Evolutionary conservation across 2,888 invertebrate species (phyloP), one percentile per base, ranked within the genome.

Genomic region (Plusia festucae): DNA sequence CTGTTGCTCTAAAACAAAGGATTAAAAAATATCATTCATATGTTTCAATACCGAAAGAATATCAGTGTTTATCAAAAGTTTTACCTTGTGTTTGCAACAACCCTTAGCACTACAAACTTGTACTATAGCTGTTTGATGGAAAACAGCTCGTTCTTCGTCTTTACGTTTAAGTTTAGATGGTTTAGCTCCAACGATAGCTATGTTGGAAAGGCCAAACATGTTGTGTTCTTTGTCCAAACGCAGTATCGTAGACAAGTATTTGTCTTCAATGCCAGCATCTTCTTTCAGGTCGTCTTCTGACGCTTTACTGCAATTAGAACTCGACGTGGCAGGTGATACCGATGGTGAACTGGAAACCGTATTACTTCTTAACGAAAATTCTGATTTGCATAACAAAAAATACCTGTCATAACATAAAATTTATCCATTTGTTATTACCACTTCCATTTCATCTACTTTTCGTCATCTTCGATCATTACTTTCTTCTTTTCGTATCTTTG

Each of bases 81-180:
- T 58, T 53, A 93, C 94, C 87, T 77, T 89, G 59, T 91, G 73
- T 68, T 70, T 88, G 70, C 93, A 93, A 70, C 92, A 91, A 11
- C 67, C 63, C n/a, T 65, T 82, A 1, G 78, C 77, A 68, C 91
- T 92, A 72, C 94, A 94, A 57, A 93, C 73, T 80, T 94, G 93
- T 6, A 95, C 90, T 15, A 95, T 94, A n/a, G 93, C 88, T 18
- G 91, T 93, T 73, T 95, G 94, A 53, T 88, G 93, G 56, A 95
- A 95, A 15, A 87, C 91, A 1, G 94, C 85, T 52, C 81, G 89
- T 1, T 89, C 86, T 16, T 90, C 88, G 0, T 91, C 87, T 60
- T 90, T 92, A 40, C 85, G 85, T 51, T 73, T 85, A 65, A 86
- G 89, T 71, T 82, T 88, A 24, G 89, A 88, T 44, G 83, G 74